Evolutionary conservation across 1,140 invertebrate species (phyloP).

Genomic region (Marisa cornuarietis): DNA sequence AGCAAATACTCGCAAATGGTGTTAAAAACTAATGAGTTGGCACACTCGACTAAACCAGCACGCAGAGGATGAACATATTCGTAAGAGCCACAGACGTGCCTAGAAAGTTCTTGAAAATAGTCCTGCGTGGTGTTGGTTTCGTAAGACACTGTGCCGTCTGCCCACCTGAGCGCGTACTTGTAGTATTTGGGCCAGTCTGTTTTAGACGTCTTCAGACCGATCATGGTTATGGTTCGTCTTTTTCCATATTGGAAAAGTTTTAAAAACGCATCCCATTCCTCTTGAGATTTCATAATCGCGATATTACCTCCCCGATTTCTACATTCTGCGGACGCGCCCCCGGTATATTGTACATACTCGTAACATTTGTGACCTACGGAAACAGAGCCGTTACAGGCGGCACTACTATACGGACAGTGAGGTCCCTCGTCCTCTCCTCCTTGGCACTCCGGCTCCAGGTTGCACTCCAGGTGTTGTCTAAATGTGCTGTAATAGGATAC

Average conservation of each 20-base stretch:
- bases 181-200: neutral
- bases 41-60: neutral
- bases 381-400: constrained; percentile 1
- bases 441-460: neutral
- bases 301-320: neutral
- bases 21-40: no score
- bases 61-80: neutral
- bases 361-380: constrained; percentile 14
- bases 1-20: neutral
- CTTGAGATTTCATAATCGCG: constrained; percentile 6
- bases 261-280: neutral
- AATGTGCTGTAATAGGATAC: constrained; percentile 2
- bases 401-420: constrained; percentile 13
- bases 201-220: neutral
- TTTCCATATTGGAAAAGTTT: neutral
- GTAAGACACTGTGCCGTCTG: neutral
- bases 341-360: neutral
- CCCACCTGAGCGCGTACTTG: neutral
- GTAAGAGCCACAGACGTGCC: neutral
- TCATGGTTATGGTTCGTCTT: neutral
- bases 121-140: neutral
- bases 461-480: constrained; percentile 10
- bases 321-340: neutral
- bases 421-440: constrained; percentile 8
- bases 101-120: no score